Evolutionary conservation across 2,113 vertebrate species (phyloP).

Genomic region (Aptenodytes forsteri): DNA sequence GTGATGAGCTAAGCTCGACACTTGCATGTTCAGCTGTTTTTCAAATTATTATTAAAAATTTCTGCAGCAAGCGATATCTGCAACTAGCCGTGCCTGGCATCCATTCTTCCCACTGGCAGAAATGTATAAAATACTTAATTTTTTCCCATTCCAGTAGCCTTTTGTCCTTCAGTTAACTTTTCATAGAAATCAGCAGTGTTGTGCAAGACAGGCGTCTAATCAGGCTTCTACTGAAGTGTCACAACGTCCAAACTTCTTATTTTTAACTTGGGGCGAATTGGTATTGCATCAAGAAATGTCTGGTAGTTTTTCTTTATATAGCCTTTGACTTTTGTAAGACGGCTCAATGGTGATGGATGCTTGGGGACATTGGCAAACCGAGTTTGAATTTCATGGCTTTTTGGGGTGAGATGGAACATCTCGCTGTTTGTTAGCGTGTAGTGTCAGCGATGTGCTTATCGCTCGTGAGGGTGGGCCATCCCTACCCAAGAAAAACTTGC

Average conservation of each 20-base stretch:
- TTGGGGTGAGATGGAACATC: background rate
- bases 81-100: background rate
- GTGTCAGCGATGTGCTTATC: accelerated
- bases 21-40: background rate
- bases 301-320: slow-evolving; percentile 73
- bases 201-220: slow-evolving; percentile 30
- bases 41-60: background rate
- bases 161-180: slow-evolving; percentile 35
- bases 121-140: background rate
- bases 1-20: background rate
- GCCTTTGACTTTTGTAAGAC: slow-evolving; percentile 31
- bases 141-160: background rate
- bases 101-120: background rate
- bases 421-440: accelerated
- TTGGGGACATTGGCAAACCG: background rate
- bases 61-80: background rate
- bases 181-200: slow-evolving; percentile 24
- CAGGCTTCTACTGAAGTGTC: slow-evolving; percentile 46
- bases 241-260: slow-evolving; percentile 63
- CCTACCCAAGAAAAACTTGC: background rate
- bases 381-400: background rate
- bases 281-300: slow-evolving; percentile 71
- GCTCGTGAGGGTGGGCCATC: accelerated
- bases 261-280: slow-evolving; percentile 52
- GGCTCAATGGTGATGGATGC: background rate